phyloP scores from a whole-genome alignment of 2,888 invertebrate species.

The Tipula unca region DNA sequence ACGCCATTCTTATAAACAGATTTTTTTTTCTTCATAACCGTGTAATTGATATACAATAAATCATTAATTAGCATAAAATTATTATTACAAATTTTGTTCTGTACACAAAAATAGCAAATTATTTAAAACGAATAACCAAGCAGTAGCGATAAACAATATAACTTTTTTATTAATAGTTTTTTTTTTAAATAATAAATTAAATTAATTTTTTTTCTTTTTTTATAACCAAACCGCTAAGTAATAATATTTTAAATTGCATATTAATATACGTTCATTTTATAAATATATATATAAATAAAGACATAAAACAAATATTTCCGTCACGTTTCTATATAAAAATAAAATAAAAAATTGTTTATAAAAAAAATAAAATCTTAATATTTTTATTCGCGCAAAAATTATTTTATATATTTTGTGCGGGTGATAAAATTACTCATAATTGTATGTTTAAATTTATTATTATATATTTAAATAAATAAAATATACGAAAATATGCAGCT shows the following conservation, averaged over 20 bases:
- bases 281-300: neutral
- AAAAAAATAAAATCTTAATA: neutral
- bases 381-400: neutral
- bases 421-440: conserved; percentile 14
- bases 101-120: neutral
- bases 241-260: neutral
- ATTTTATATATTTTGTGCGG: neutral
- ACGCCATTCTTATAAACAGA: neutral
- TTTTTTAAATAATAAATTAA: neutral
- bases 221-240: neutral
- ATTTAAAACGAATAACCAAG: neutral
- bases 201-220: neutral
- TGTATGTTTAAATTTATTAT: neutral
- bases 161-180: neutral
- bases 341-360: neutral
- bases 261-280: neutral
- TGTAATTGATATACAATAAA: neutral
- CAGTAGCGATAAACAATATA: neutral
- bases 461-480: neutral
- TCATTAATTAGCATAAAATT: conserved; percentile 14
- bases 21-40: neutral
- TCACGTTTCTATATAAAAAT: neutral
- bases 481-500: neutral
- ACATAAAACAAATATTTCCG: conserved; percentile 8
- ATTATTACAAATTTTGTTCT: neutral